These are phyloP conservation scores for Notechis scutatus DNA, from an alignment of 2,113 vertebrate genomes.

Conservation along the genomic window DNA sequence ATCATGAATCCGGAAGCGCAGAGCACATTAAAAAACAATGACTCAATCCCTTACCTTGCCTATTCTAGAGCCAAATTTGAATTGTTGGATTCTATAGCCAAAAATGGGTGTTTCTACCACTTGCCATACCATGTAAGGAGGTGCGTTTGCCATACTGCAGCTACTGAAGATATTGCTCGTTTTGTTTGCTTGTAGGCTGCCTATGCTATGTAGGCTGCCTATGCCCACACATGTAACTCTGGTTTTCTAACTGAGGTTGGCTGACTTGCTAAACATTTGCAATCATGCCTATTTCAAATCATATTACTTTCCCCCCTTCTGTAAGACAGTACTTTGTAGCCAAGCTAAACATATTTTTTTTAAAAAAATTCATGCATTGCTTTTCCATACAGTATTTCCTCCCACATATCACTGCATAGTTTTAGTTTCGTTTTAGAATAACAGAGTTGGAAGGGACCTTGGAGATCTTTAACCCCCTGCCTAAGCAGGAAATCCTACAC, in stretches of 20 bases:
- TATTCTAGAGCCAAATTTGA: too few species aligned
- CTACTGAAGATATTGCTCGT: too few species aligned
- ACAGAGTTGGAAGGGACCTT: too few species aligned
- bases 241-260: neutral
- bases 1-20: neutral
- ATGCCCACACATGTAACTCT: neutral
- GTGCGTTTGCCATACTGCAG: too few species aligned
- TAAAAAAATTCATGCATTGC: neutral
- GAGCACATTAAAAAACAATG: neutral
- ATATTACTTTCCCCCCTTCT: neutral
- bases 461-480: too few species aligned
- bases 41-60: neutral
- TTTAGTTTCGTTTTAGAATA: neutral
- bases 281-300: neutral
- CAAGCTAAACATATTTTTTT: neutral
- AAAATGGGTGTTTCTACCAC: too few species aligned
- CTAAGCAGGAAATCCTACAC: too few species aligned
- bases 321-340: neutral
- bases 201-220: neutral
- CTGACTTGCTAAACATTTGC: neutral
- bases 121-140: too few species aligned
- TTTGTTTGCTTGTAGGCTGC: too few species aligned
- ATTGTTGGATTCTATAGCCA: too few species aligned
- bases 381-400: neutral
- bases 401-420: neutral